These are phyloP conservation scores for Talpa occidentalis DNA, from an alignment of 2,113 vertebrate species.

Conservation along the genomic window DNA sequence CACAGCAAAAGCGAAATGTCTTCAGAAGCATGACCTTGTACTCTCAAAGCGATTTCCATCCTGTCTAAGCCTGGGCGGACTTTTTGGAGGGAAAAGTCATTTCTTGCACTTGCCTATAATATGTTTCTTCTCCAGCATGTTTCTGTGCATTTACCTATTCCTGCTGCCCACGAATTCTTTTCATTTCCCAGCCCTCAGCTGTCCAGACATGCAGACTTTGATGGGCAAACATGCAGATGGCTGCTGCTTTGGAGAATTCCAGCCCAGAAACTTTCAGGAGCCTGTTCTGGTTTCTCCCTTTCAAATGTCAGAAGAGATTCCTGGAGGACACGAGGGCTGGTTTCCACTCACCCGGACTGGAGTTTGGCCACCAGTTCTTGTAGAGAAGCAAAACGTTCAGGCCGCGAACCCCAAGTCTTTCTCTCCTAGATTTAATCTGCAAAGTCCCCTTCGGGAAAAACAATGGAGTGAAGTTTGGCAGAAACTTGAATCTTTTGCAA, in stretches of 20 bases:
- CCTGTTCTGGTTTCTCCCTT: not conserved
- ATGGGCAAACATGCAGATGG: not conserved
- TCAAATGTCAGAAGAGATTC: not conserved
- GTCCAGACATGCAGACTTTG: not conserved
- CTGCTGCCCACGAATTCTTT: not conserved
- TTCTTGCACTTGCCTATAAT: not conserved
- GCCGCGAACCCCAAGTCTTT: not conserved
- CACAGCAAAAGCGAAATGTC: not conserved
- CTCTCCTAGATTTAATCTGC: not conserved
- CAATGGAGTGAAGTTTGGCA: not conserved
- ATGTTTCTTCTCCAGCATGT: not conserved
- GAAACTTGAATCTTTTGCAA: slow-evolving; percentile 1
- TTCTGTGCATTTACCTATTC: not conserved
- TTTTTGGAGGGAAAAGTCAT: not conserved
- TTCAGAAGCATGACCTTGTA: not conserved
- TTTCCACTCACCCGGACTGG: not conserved
- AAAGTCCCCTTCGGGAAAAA: not conserved
- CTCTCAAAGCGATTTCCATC: not conserved
- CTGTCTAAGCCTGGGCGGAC: not conserved
- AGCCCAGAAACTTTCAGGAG: rapidly evolving
- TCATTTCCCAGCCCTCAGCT: not conserved
- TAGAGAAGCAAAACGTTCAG: not conserved
- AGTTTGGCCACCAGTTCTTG: not conserved
- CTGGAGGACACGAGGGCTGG: not conserved
- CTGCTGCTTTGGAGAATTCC: not conserved